Percentiles rank a stretch among this genome's conserved stretches.
phyloP scores from a whole-genome alignment of 1,140 invertebrate genomes.

The Nephotettix cincticeps region DNA sequence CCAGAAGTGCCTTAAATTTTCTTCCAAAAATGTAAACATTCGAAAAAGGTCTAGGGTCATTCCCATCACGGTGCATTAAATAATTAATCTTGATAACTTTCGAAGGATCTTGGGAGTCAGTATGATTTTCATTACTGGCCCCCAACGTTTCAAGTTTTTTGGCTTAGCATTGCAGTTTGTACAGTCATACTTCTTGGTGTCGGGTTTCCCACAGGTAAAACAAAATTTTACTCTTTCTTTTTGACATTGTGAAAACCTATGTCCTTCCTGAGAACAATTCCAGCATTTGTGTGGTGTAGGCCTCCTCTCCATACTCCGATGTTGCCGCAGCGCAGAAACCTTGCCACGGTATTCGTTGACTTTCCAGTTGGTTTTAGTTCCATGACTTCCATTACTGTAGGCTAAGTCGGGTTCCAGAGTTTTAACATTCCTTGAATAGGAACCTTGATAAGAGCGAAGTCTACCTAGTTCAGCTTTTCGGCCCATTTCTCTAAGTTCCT shows the following conservation, averaged over 20 bases:
- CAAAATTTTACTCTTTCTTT: background rate
- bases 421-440: too few relatives aligned
- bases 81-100: background rate
- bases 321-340: too few relatives aligned
- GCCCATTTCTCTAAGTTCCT: too few relatives aligned
- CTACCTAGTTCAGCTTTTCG: too few relatives aligned
- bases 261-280: background rate
- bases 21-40: background rate
- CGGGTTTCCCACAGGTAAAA: background rate
- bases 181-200: background rate
- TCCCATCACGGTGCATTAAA: background rate
- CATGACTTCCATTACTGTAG: too few relatives aligned
- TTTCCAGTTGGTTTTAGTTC: too few relatives aligned
- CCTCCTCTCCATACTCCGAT: too few relatives aligned
- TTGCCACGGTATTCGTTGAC: too few relatives aligned
- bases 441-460: too few relatives aligned
- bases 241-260: background rate
- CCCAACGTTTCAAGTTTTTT: background rate
- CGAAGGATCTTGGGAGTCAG: background rate
- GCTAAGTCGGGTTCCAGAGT: too few relatives aligned
- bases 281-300: too few relatives aligned
- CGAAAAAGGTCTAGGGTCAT: background rate
- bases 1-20: background rate
- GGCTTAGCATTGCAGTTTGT: background rate
- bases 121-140: background rate